These are phyloP conservation scores for Notodonta ziczac DNA, from an alignment of 2,888 invertebrate species.

Conservation along the genomic window DNA sequence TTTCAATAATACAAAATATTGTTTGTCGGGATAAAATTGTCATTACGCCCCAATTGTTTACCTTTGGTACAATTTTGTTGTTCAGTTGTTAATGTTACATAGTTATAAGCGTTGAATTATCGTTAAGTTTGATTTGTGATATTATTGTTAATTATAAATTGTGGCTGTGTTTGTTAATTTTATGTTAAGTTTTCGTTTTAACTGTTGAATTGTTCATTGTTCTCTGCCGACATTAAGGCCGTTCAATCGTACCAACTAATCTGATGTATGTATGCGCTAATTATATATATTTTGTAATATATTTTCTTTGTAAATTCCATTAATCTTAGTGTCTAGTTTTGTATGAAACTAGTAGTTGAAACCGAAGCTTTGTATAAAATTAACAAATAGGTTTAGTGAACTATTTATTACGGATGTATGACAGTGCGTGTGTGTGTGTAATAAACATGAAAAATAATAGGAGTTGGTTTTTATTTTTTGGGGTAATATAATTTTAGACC, in stretches of 20 bases:
- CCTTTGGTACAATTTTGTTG: slow-evolving; percentile 40
- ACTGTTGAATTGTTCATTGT: slow-evolving; percentile 65
- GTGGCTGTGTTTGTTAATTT: slow-evolving; percentile 84
- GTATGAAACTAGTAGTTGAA: slow-evolving; percentile 75
- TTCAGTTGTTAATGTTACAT: slow-evolving; percentile 66
- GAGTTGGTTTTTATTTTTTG: slow-evolving; percentile 35
- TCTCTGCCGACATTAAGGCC: slow-evolving; percentile 79
- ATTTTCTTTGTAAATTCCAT: slow-evolving; percentile 36
- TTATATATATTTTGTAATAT: slow-evolving; percentile 37
- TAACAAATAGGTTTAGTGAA: slow-evolving; percentile 78
- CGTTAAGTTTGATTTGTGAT: slow-evolving; percentile 77
- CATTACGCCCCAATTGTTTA: slow-evolving; percentile 59
- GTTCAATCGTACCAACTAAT: slow-evolving; percentile 38
- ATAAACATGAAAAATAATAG: slow-evolving; percentile 54
- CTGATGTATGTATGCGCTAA: slow-evolving; percentile 28
- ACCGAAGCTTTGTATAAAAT: slow-evolving; percentile 84
- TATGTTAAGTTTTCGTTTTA: slow-evolving; percentile 84
- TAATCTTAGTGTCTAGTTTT: slow-evolving; percentile 41
- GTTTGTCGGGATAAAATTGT: slow-evolving; percentile 63
- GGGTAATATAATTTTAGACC: slow-evolving; percentile 36
- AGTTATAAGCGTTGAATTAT: slow-evolving; percentile 77
- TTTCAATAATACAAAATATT: slow-evolving; percentile 20
- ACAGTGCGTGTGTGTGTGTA: slow-evolving; percentile 71
- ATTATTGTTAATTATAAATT: slow-evolving; percentile 60
- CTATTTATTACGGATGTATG: slow-evolving; percentile 69